phyloP scores from a whole-genome alignment of 1,140 invertebrate genomes.

The Bombus ignitus region DNA sequence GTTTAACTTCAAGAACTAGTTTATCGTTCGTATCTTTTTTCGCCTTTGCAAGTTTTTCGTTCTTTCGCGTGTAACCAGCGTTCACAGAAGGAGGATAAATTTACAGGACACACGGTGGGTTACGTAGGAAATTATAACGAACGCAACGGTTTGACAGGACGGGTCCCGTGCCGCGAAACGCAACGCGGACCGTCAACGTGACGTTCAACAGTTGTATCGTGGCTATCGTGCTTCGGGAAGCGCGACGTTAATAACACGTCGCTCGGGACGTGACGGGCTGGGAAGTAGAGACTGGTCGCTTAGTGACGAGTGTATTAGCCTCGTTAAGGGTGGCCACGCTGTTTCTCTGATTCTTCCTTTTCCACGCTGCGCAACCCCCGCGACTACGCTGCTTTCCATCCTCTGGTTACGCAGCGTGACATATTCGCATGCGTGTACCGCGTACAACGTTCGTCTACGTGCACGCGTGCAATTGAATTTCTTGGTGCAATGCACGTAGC shows the following conservation, averaged over 20 bases:
- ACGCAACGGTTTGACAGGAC: slow-evolving; percentile 37
- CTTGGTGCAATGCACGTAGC: background rate
- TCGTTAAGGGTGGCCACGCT: slow-evolving; percentile 77
- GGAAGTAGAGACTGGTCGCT: slow-evolving; percentile 43
- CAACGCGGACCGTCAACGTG: slow-evolving; percentile 69
- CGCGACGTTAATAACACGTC: slow-evolving; percentile 79
- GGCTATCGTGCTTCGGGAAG: slow-evolving; percentile 69
- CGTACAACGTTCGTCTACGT: slow-evolving; percentile 7
- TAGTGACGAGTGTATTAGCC: slow-evolving; percentile 77
- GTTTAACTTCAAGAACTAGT: background rate
- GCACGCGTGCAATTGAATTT: slow-evolving; percentile 36
- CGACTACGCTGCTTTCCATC: background rate
- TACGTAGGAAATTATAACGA: slow-evolving; percentile 42
- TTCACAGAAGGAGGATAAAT: background rate
- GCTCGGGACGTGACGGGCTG: slow-evolving; percentile 63
- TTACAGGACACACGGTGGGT: too few relatives aligned
- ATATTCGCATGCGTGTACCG: background rate
- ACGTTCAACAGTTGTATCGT: slow-evolving; percentile 79
- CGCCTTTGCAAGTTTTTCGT: background rate
- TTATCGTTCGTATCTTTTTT: too few relatives aligned
- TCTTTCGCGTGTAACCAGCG: background rate
- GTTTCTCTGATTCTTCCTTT: slow-evolving; percentile 68
- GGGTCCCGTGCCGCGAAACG: slow-evolving; percentile 37
- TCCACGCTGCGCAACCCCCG: slow-evolving; percentile 12
- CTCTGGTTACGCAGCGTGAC: slow-evolving; percentile 40